Base-by-base conservation (phyloP, 2,888 invertebrate genomes). In the Noctua janthe region DNA sequence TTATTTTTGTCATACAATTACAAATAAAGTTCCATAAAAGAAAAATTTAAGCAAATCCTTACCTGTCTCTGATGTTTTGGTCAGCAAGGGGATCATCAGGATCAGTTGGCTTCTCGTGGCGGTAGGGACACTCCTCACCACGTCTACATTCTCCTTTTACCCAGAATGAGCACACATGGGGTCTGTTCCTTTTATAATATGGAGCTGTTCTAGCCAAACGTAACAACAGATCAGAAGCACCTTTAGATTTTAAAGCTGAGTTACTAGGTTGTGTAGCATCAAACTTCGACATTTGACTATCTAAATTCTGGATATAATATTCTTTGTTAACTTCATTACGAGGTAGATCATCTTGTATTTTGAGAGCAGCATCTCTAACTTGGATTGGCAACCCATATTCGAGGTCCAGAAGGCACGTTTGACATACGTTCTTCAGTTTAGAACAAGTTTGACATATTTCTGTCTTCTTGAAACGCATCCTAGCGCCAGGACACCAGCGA, bases 121-220 rank as follows among this genome's bases (percentile, higher is more conserved):
- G 97, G 94, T 99, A 99, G 0, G 99, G 99, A 94, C 99, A 99
- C 93, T 99, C 99, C 94, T 99, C 99, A 35, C 99, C 99, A 94
- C 99, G 97, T 92, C 99, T 98, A 94, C 99, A 99, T 94, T 99
- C 99, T 3, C 99, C 99, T 97, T 99, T 99, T n/a, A 99, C 99
- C 99, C 99, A 99, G 95, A 99, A 99, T 0, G 99, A 99, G 94
- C 99, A 99, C 74, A 99, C 99, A 95, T 99, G 99, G 0, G 99
- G 99, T 89, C 99, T 97, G 93, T 99, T 99, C 78, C 99, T 97
- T 93, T 99, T 99, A 94, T 99, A 99, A 94, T 99, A 99, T 0
- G 99, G 99, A 70, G 99, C 98, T 8, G 99, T 99, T 75, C 99
- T 97, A 0, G 99, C 99, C 89, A 99, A 96, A 89, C 99, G 98